These are phyloP conservation scores for Macrobrachium nipponense DNA, from an alignment of 1,140 invertebrate species.

Conservation along the genomic window DNA sequence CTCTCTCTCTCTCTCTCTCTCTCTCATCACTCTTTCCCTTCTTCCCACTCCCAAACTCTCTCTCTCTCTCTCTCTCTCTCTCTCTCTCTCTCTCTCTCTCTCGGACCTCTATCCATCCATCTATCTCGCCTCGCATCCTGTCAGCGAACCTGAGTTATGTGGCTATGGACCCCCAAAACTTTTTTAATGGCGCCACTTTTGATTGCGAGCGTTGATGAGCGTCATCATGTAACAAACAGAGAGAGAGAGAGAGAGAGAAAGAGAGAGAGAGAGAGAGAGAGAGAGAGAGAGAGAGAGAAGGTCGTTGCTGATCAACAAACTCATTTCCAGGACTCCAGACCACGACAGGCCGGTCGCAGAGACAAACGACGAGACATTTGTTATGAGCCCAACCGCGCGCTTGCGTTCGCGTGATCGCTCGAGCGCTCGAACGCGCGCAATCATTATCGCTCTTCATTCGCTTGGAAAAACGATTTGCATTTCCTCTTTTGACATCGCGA, in stretches of 20 bases:
- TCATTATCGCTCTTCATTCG: no score
- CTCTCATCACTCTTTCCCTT: no score
- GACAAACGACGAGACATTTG: not conserved
- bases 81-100: not conserved
- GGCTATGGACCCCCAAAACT: no score
- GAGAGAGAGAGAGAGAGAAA: conserved; percentile 25
- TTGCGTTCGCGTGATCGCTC: no score
- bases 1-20: not conserved
- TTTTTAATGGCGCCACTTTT: no score
- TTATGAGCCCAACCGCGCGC: no score
- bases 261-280: not conserved
- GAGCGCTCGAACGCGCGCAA: no score
- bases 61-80: not conserved
- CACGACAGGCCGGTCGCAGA: not conserved
- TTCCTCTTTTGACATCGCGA: not conserved
- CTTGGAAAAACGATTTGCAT: no score
- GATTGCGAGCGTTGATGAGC: no score
- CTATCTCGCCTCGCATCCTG: no score
- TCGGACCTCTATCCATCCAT: not conserved
- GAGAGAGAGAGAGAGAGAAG: not conserved
- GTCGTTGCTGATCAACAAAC: not conserved
- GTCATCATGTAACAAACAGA: not conserved
- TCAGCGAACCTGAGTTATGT: no score
- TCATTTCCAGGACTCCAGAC: not conserved
- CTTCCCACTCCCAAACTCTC: no score